Conservation (phyloP, 2,888 invertebrate species). For the Sacculina carcini region DNA sequence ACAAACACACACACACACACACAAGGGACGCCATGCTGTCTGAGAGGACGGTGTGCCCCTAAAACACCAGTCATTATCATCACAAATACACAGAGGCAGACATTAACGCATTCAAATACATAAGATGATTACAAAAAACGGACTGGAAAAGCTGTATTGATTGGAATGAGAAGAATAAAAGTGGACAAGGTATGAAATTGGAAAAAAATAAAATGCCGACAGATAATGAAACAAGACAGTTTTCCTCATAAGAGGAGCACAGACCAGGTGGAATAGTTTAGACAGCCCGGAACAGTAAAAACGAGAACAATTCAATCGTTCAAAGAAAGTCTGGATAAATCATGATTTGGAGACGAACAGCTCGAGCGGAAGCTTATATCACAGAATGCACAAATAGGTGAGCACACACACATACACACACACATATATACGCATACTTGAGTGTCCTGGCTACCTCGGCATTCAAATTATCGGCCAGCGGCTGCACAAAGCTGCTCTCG, state of each 20-base stretch:
- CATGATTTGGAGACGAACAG: too few species aligned
- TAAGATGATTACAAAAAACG: background rate
- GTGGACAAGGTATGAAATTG: slow-evolving; percentile 13
- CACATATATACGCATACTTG: slow-evolving; percentile 5
- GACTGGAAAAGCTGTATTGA: background rate
- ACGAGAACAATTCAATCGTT: too few species aligned
- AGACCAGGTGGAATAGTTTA: background rate
- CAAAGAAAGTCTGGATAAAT: too few species aligned
- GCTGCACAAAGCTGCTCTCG: slow-evolving; percentile 80
- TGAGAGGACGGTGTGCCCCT: slow-evolving; percentile 3
- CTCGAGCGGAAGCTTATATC: slow-evolving; percentile 1
- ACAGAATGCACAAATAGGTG: slow-evolving; percentile 3
- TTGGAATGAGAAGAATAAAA: background rate
- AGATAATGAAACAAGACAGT: background rate
- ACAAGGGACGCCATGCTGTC: background rate
- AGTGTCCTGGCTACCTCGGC: slow-evolving; percentile 57
- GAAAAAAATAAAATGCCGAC: slow-evolving; percentile 6
- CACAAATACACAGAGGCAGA: slow-evolving; percentile 1
- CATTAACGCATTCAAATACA: background rate
- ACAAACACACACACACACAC: background rate
- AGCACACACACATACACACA: slow-evolving; percentile 1
- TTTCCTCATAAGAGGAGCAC: slow-evolving; percentile 1
- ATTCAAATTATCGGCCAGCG: slow-evolving; percentile 83
- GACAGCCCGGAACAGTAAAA: too few species aligned
- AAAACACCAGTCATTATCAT: too few species aligned